phyloP scores from a whole-genome alignment of 2,797 vertebrate species.

The Anguilla pacifica region DNA sequence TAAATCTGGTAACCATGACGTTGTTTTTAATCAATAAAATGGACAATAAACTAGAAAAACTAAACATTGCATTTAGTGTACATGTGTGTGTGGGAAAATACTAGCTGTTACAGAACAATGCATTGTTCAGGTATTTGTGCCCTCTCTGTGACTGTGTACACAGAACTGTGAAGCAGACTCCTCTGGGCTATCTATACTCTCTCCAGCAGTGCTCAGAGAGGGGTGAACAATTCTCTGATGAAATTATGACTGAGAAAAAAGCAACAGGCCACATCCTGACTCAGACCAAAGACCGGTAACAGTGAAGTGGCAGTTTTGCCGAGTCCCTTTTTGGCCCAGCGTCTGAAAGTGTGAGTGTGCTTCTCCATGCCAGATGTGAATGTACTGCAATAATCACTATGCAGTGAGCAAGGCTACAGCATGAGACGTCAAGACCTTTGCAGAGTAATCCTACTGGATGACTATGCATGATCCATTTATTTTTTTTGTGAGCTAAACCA shows the following conservation, averaged over 20 bases:
- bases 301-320: background rate
- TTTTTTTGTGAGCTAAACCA: background rate
- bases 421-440: background rate
- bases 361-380: constrained; percentile 17
- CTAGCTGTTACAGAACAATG: background rate
- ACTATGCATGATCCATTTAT: background rate
- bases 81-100: background rate
- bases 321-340: background rate
- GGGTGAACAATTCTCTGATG: background rate
- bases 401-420: background rate
- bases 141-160: constrained; percentile 24
- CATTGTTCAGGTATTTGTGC: constrained; percentile 29
- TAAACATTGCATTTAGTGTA: background rate
- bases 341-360: constrained; percentile 5
- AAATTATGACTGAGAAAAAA: background rate
- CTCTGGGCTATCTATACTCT: background rate
- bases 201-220: background rate
- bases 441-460: background rate
- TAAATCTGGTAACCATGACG: background rate
- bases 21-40: background rate
- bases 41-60: background rate
- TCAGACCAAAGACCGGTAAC: background rate
- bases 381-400: constrained; percentile 15
- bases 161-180: constrained; percentile 16
- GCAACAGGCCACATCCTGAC: constrained; percentile 17